phyloP scores from a whole-genome alignment of 2,113 vertebrate species.

The Astur gentilis region DNA sequence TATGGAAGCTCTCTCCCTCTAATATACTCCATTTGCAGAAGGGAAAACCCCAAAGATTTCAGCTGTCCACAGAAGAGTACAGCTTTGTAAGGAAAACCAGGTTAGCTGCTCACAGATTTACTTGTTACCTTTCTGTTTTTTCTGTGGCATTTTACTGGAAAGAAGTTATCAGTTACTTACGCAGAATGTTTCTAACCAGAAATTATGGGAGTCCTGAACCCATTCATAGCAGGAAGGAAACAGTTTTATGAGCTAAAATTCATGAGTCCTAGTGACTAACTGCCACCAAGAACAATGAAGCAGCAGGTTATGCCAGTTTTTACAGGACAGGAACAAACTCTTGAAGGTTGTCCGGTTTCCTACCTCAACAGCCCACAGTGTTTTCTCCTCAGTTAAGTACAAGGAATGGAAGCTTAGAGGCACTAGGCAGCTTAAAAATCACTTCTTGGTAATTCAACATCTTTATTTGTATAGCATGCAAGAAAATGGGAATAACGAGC shows the following conservation, averaged over 20 bases:
- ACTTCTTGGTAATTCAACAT: background rate
- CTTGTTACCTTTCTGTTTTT: background rate
- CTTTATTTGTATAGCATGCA: background rate
- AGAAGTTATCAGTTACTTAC: background rate
- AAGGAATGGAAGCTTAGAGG: background rate
- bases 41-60: background rate
- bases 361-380: background rate
- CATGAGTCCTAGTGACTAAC: background rate
- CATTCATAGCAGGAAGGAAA: background rate
- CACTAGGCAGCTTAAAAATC: background rate
- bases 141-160: background rate
- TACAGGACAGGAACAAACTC: background rate
- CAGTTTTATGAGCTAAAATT: constrained; percentile 5
- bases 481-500: background rate
- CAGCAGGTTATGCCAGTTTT: background rate
- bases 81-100: background rate
- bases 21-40: background rate
- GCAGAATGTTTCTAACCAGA: too few species aligned
- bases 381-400: background rate
- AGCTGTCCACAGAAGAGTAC: background rate
- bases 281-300: background rate
- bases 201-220: background rate
- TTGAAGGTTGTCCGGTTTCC: background rate
- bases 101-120: background rate
- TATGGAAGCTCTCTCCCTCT: background rate